phyloP scores from a whole-genome alignment of 2,113 vertebrate species.

The Elaphurus davidianus region DNA sequence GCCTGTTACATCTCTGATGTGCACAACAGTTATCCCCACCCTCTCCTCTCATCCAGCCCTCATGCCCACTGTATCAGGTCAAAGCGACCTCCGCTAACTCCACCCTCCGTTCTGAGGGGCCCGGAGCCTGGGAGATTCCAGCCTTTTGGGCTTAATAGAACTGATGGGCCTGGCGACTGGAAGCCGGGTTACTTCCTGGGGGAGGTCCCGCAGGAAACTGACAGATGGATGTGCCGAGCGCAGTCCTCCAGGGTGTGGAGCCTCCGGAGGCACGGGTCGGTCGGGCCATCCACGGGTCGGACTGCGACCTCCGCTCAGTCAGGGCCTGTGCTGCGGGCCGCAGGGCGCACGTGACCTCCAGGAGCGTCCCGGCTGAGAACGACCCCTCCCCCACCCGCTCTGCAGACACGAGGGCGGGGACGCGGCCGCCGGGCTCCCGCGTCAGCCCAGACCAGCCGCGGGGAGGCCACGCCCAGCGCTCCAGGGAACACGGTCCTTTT shows the following conservation, averaged over 20 bases:
- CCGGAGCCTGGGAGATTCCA: neutral
- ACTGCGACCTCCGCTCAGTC: neutral
- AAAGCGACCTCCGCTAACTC: neutral
- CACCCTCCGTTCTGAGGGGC: neutral
- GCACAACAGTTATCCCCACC: neutral
- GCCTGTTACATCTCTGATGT: too few relatives aligned
- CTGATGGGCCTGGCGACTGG: neutral
- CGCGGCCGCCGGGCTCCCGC: neutral
- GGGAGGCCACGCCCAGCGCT: neutral
- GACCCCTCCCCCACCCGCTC: neutral
- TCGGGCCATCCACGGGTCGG: rapidly evolving
- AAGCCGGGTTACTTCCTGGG: neutral
- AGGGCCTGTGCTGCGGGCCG: neutral
- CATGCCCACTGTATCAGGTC: neutral
- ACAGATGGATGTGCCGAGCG: neutral
- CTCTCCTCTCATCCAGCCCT: neutral
- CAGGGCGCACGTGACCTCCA: neutral
- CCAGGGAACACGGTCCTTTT: neutral
- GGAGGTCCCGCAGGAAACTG: neutral
- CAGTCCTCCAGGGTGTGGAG: neutral
- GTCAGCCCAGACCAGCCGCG: rapidly evolving
- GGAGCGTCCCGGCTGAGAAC: neutral
- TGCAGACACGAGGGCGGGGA: too few relatives aligned
- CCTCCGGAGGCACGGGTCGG: rapidly evolving
- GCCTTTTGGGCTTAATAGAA: neutral